Percentiles rank a stretch among this genome's conserved stretches.
Evolutionary conservation across 2,888 invertebrate genomes (phyloP).

Genomic region (Lasioglossum figueresi): DNA sequence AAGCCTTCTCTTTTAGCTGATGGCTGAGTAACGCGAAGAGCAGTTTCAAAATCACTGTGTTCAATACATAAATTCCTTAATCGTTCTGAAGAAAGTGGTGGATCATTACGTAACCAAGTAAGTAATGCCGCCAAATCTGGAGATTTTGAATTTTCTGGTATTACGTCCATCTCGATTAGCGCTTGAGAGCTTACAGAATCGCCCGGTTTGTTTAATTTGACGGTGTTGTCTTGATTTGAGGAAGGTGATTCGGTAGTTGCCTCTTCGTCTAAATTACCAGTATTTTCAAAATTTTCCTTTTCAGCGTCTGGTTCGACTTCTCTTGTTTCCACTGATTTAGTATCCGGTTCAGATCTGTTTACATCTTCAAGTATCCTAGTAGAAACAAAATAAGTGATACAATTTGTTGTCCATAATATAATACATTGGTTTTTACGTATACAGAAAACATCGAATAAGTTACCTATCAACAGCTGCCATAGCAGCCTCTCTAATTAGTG

Average conservation of each 20-base stretch:
- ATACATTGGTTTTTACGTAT: neutral
- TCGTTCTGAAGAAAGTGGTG: conserved; percentile 87
- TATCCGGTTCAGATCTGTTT: conserved; percentile 72
- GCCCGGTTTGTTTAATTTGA: conserved; percentile 33
- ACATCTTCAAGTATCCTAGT: conserved; percentile 80
- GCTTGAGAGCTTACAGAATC: conserved; percentile 29
- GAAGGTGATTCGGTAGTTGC: conserved; percentile 34
- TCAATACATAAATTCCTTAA: conserved; percentile 88
- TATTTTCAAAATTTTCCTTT: conserved; percentile 59
- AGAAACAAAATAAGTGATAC: conserved; percentile 24
- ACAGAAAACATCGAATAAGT: neutral
- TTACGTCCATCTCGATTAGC: conserved; percentile 54
- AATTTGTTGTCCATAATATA: conserved; percentile 8
- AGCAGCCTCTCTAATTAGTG: conserved; percentile 94
- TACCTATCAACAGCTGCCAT: conserved; percentile 92
- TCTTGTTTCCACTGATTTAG: conserved; percentile 63
- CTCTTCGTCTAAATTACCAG: conserved; percentile 49
- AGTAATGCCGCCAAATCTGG: conserved; percentile 86
- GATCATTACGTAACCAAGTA: conserved; percentile 88
- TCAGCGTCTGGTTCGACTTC: conserved; percentile 52
- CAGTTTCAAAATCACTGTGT: conserved; percentile 91
- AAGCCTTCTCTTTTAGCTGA: conserved; percentile 98
- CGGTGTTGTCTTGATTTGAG: conserved; percentile 31
- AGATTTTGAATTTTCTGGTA: conserved; percentile 56
- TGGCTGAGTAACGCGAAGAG: conserved; percentile 93